These are phyloP conservation scores for Synanthedon tipuliformis DNA, from an alignment of 2,888 invertebrate genomes.

Conservation along the genomic window DNA sequence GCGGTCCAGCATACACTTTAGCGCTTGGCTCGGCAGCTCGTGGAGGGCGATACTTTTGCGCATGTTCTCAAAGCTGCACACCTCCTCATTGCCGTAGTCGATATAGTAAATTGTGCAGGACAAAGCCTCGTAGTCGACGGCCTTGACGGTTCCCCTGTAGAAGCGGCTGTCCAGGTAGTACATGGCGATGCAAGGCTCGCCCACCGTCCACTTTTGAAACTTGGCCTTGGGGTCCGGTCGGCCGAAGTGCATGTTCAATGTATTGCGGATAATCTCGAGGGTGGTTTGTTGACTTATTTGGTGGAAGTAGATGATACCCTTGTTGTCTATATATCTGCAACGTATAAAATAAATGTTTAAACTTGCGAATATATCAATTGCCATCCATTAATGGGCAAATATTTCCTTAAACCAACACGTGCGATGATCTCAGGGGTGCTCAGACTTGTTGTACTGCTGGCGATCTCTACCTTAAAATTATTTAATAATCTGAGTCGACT, in stretches of 20 bases:
- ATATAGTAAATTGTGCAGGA: constrained; percentile 75
- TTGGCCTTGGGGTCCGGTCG: constrained; percentile 50
- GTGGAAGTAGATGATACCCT: constrained; percentile 58
- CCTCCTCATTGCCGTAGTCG: constrained; percentile 86
- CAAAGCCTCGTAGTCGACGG: constrained; percentile 41
- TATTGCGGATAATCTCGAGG: constrained; percentile 59
- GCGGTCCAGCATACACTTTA: constrained; percentile 66
- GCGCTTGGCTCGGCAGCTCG: constrained; percentile 76
- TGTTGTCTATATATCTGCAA: constrained; percentile 47
- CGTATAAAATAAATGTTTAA: neutral
- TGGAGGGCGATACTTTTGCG: constrained; percentile 73
- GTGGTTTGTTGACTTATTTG: constrained; percentile 38
- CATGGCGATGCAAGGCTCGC: constrained; percentile 76
- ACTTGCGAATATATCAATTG: constrained; percentile 2
- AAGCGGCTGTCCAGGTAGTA: constrained; percentile 75
- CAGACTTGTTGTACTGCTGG: too few relatives aligned
- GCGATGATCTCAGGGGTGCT: too few relatives aligned
- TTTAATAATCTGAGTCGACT: too few relatives aligned
- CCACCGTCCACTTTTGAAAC: constrained; percentile 68
- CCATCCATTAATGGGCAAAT: too few relatives aligned
- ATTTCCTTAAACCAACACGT: neutral
- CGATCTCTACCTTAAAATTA: too few relatives aligned
- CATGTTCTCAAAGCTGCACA: constrained; percentile 66
- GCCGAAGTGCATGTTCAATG: constrained; percentile 57
- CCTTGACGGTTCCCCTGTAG: constrained; percentile 76